Evolutionary conservation across 2,888 invertebrate genomes (phyloP).

Genomic region (Leptopterna dolabrata): DNA sequence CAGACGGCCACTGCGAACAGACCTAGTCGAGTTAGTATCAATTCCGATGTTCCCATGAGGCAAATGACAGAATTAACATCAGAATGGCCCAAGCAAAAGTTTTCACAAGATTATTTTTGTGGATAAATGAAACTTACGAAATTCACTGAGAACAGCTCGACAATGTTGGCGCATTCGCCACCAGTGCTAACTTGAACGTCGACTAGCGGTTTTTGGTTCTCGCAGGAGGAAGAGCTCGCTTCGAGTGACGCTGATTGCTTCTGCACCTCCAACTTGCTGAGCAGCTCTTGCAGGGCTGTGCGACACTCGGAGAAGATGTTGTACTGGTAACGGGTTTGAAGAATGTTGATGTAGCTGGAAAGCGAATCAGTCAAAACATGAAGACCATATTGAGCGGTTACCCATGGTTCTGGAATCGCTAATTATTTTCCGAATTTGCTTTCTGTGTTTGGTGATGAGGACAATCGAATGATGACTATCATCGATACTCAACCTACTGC

Average conservation of each 20-base stretch:
- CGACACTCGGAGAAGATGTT: constrained; percentile 65
- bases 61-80: no score
- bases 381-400: no score
- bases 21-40: no score
- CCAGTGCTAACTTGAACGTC: constrained; percentile 47
- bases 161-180: constrained; percentile 59
- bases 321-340: constrained; percentile 69
- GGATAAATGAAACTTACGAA: constrained; percentile 34
- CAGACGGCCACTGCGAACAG: no score
- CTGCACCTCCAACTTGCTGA: background rate
- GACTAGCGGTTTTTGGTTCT: background rate
- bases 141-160: constrained; percentile 55
- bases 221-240: background rate
- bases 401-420: no score
- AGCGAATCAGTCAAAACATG: background rate
- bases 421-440: no score
- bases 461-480: no score
- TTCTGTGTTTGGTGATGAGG: no score
- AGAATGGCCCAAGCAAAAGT: no score
- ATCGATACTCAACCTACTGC: no score
- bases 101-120: no score
- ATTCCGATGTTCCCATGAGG: no score
- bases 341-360: constrained; percentile 67
- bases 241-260: background rate
- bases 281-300: background rate